Base-by-base conservation (phyloP, 1,140 invertebrate species). In the Wiebesia pumilae region DNA sequence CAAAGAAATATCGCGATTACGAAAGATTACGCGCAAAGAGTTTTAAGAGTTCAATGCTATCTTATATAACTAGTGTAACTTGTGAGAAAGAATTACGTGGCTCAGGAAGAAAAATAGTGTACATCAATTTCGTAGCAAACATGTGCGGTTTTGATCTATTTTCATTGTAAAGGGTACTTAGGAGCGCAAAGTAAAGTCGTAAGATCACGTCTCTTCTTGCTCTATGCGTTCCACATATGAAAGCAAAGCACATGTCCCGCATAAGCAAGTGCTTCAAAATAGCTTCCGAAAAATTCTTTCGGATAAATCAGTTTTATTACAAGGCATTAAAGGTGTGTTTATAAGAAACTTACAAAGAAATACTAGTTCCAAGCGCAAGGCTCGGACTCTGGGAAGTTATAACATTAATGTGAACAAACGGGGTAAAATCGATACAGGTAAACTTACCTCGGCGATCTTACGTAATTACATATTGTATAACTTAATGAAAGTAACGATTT, bases 241-340 rank as follows among this genome's bases (percentile, higher is more conserved):
- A 71, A 85, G 43, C 65, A 75, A 75, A 51, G 75, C 84, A 81
- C 84, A 81, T 80, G 84, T 81, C 43, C 69, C 27, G 73, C 67
- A 40, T 82, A 82, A 82, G 80, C 85, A 86, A 86, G 85, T 86
- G 85, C 38, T 80, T 77, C 51, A 40, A 77, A 82, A 86, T 86
- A 86, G 85, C 80, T 86, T 83, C 85, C 85, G 67, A 86, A 86
- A 86, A 86, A 86, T 86, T 73, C 80, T 80, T 86, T n/a, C 85
- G n/a, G n/a, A 78, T 86, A 86, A 86, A 86, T 86, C 85, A 86
- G 58, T 83, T 86, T 86, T 86, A 86, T 82, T 82, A 30, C 51
- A n/a, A 27, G 79, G 71, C 80, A 81, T 86, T 81, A 82, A 83
- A 82, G 69, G 47, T 86, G 67, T 82, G 80, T 78, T 82, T 86